Conservation (phyloP, 2,113 vertebrate species). For the Callaeas wilsoni region DNA sequence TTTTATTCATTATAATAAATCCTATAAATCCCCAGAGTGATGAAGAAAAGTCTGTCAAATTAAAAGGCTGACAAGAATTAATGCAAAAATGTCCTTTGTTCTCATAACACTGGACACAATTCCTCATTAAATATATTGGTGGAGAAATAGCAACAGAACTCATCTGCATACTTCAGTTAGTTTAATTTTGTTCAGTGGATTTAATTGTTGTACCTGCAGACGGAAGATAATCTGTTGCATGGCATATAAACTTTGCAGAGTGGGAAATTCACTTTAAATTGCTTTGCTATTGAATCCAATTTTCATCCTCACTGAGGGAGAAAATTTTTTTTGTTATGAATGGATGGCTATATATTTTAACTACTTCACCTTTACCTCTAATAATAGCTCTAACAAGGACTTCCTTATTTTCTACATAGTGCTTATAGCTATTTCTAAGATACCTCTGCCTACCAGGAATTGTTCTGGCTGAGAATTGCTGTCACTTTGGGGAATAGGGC, state of each 20-base stretch:
- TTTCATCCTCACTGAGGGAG: slow-evolving; percentile 49
- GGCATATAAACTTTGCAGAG: slow-evolving; percentile 3
- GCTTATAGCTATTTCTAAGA: neutral
- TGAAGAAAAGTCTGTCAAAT: neutral
- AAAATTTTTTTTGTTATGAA: slow-evolving; percentile 46
- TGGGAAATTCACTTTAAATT: slow-evolving; percentile 32
- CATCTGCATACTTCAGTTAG: neutral
- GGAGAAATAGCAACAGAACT: neutral
- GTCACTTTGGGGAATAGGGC: neutral
- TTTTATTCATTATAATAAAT: neutral
- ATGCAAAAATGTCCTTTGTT: neutral
- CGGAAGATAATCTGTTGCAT: slow-evolving; percentile 14
- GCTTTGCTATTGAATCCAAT: slow-evolving; percentile 47
- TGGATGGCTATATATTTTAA: slow-evolving; percentile 25
- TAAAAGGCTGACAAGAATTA: neutral
- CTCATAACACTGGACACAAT: neutral
- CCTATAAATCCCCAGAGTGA: neutral
- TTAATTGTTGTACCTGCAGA: slow-evolving; percentile 50
- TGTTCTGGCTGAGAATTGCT: neutral
- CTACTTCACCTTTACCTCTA: neutral
- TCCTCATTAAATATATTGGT: neutral
- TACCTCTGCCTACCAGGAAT: neutral
- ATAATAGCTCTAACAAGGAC: neutral
- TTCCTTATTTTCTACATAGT: neutral
- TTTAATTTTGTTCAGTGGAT: slow-evolving; percentile 23